These are phyloP conservation scores for Crocodylus rhombifer DNA, from an alignment of 2,797 vertebrate genomes.

Conservation along the genomic window DNA sequence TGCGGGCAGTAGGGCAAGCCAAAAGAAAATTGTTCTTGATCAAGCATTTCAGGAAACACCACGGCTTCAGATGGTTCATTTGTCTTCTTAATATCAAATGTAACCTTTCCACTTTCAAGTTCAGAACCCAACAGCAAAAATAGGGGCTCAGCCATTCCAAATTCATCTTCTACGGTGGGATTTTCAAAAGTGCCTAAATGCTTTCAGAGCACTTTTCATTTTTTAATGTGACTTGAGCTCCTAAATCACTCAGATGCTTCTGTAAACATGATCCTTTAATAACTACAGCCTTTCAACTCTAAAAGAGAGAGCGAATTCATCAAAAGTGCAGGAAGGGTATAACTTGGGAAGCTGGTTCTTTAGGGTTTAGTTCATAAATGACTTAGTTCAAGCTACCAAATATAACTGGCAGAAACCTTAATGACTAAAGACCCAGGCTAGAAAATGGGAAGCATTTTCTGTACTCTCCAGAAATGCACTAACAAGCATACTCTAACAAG, in stretches of 20 bases:
- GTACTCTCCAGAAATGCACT: too few species aligned
- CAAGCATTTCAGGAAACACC: neutral
- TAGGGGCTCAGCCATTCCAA: neutral
- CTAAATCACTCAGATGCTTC: constrained; percentile 5
- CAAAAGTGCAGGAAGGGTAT: neutral
- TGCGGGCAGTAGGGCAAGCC: neutral
- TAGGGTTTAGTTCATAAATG: neutral
- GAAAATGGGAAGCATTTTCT: neutral
- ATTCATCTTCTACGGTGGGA: neutral
- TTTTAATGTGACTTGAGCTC: neutral
- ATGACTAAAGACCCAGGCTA: neutral
- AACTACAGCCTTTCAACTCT: rapidly evolving
- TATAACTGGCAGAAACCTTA: neutral
- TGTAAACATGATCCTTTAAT: neutral
- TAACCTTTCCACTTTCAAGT: neutral
- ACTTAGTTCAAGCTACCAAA: neutral
- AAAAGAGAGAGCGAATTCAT: neutral
- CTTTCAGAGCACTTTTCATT: neutral
- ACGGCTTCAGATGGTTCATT: neutral
- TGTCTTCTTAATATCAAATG: constrained; percentile 11
- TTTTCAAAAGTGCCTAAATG: neutral
- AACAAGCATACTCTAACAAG: too few species aligned
- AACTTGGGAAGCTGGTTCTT: neutral
- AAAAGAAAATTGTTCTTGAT: neutral
- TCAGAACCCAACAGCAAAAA: constrained; percentile 1